Base-by-base conservation (phyloP, 2,113 vertebrate species). In the Nycticryphes semicollaris region DNA sequence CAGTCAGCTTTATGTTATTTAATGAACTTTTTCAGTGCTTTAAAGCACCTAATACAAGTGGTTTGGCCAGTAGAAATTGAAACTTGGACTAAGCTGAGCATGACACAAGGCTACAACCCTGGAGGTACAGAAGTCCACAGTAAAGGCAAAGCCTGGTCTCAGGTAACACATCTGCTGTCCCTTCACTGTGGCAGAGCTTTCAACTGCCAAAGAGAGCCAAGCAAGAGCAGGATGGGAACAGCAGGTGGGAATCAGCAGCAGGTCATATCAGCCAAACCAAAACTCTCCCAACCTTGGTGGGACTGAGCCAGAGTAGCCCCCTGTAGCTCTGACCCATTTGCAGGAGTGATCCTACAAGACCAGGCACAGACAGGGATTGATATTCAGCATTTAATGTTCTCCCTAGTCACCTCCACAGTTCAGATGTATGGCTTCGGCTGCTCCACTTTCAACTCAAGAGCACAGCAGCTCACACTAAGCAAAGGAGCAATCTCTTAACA, bases 311-410 rank as follows among this genome's bases (percentile, higher is more conserved):
- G 21, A 82, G 51, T 2, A 66, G 37, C 50, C 22, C 37, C 30
- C 10, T 1, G 2, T 6, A 23, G n/a, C 70, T 43, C 76, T 82
- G 39, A 10, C 47, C 51, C 9, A 6, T 10, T 7, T 17, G 37
- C 43, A 59, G 1, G 2, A 14, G 33, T 6, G 22, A 25, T 22
- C 15, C 39, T 13, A 0, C 14, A 0, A 0, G 37, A 41, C 41
- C 2, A 1, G 63, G 53, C 50, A 68, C 43, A 37, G 50, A 20
- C 14, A 28, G 7, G 2, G 24, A 21, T 9, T 1, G 1, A 15
- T 2, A 23, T 7, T 25, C 33, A 6, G 35, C 3, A 1, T 68
- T 33, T 21, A 51, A 31, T 2, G 3, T 24, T 27, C 47, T 60
- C 48, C 64, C 53, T 47, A 5, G 22, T 19, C 54, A 33, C 43